These are phyloP conservation scores for Vicugna pacos DNA, from an alignment of 2,113 vertebrate species.

Conservation along the genomic window DNA sequence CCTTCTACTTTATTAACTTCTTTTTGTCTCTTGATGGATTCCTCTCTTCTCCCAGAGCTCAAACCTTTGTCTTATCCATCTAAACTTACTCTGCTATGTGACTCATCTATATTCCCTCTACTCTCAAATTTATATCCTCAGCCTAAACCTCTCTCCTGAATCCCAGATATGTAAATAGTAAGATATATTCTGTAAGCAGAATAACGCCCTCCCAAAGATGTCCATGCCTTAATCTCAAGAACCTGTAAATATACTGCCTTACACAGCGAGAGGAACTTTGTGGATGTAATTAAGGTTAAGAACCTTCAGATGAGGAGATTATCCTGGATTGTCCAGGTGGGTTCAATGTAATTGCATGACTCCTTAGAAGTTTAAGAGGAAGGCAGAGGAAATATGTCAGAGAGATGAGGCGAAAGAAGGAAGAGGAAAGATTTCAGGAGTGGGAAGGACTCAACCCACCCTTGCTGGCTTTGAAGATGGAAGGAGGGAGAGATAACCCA, in stretches of 20 bases:
- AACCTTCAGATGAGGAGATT: not conserved
- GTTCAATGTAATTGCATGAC: not conserved
- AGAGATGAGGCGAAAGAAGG: not conserved
- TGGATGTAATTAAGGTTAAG: not conserved
- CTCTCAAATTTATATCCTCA: not conserved
- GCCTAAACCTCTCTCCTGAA: not conserved
- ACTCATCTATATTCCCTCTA: not conserved
- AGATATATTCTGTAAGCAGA: not conserved
- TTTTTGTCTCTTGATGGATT: not conserved
- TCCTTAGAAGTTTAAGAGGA: not conserved
- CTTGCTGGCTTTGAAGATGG: not conserved
- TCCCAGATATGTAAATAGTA: not conserved
- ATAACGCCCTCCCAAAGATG: not conserved
- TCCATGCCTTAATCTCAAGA: not conserved
- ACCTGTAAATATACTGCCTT: not conserved
- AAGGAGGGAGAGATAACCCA: not conserved
- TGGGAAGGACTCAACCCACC: not conserved
- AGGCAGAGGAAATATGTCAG: not conserved
- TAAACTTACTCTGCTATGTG: not conserved
- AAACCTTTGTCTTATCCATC: not conserved
- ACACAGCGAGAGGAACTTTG: not conserved
- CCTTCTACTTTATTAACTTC: not conserved
- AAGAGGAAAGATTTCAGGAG: not conserved
- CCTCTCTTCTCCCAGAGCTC: not conserved
- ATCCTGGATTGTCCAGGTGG: not conserved